phyloP scores from a whole-genome alignment of 2,888 invertebrate species.

The Gandaritis pyraliata region DNA sequence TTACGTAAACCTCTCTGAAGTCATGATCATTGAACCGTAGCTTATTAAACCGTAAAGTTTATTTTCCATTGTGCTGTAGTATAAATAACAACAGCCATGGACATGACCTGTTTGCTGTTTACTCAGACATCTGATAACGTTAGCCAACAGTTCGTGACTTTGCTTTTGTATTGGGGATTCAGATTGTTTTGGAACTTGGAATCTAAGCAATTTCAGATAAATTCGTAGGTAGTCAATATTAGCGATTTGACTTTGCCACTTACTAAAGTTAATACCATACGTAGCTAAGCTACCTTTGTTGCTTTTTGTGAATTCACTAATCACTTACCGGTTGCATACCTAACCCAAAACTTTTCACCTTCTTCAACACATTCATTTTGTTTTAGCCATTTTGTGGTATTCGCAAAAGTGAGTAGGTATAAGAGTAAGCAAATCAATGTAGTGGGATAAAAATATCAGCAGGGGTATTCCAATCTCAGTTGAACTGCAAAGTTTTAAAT shows the following conservation, averaged over 20 bases:
- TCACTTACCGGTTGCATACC: too few species aligned
- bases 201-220: constrained; percentile 7
- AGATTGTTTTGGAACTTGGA: constrained; percentile 22
- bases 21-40: constrained; percentile 24
- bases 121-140: constrained; percentile 48
- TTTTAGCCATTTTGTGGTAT: too few species aligned
- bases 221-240: background rate
- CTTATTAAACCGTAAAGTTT: constrained; percentile 19
- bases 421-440: constrained; percentile 45
- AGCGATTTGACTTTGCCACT: too few species aligned
- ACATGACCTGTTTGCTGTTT: constrained; percentile 58
- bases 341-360: too few species aligned
- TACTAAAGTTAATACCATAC: too few species aligned
- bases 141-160: constrained; percentile 56
- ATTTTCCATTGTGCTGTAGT: constrained; percentile 12
- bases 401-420: background rate
- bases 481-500: too few species aligned
- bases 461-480: too few species aligned
- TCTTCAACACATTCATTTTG: too few species aligned
- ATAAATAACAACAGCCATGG: constrained; percentile 30
- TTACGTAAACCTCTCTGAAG: constrained; percentile 25
- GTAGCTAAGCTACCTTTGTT: too few species aligned
- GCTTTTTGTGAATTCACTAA: too few species aligned
- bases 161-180: constrained; percentile 40
- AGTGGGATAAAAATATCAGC: constrained; percentile 46